Base-by-base conservation (phyloP, 2,113 vertebrate species). In the Cygnus atratus region DNA sequence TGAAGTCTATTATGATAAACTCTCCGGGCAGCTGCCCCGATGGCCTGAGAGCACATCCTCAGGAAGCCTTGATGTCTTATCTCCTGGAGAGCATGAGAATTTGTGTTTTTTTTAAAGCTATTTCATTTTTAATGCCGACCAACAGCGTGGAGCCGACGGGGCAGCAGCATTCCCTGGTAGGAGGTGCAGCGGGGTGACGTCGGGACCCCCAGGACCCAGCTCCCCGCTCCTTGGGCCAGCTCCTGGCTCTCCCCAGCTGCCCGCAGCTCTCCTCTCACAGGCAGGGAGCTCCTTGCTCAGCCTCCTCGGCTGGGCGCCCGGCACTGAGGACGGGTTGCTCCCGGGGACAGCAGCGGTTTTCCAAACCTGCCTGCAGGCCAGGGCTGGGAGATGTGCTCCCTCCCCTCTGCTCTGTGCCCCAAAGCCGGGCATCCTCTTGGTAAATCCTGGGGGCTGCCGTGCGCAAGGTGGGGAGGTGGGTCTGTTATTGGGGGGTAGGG, bases 31-130 rank as follows among this genome's bases (percentile, higher is more conserved):
- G 95, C 93, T 87, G 87, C 96, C 43, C 65, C 83, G 8, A 31
- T 66, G 85, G 95, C 91, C 83, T 62, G 92, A 43, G 93, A 94
- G 92, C 96, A 95, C 72, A 97, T 98, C 98, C 98, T 98, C 95
- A 97, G 98, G 98, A 98, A 98, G 84, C 85, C 84, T 82, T 77
- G 79, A 88, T 88, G 94, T 84, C 93, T 97, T 98, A 97, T 98
- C 98, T 97, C 16, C 73, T n/a, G 73, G 37, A 75, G 70, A 94
- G 79, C 92, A 93, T 13, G 13, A 44, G 63, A 93, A 75, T n/a
- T 8, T 72, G 13, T 43, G 39, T 65, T 41, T 41, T 55, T 54
- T 28, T 4, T 28, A 58, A 43, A 50, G n/a, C 10, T 44, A 24
- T 67, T 48, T 65, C 4, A 2, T 3, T 43, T 88, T 82, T 71